These are phyloP conservation scores for Zoanthus gigantus DNA, from an alignment of 92 coral and sea anemone species.

Conservation along the genomic window DNA sequence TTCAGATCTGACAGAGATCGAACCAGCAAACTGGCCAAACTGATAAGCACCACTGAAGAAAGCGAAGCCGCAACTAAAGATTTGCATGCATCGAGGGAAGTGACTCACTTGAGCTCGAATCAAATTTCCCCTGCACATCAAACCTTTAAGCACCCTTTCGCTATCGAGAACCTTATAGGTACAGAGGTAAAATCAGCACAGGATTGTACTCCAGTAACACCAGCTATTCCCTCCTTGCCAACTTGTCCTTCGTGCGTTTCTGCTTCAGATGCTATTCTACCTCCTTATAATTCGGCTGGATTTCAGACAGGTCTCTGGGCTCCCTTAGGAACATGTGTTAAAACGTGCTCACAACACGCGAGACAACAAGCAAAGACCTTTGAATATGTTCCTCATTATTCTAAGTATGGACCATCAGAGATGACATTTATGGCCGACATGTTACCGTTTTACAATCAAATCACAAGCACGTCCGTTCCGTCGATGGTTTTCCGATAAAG, in stretches of 20 bases:
- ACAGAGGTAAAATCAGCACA: conserved; percentile 68
- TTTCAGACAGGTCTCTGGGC: conserved; percentile 81
- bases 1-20: conserved; percentile 94
- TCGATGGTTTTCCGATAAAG: conserved; percentile 69
- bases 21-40: conserved; percentile 71
- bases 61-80: conserved; percentile 23
- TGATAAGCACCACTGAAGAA: conserved; percentile 71
- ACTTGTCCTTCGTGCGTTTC: conserved; percentile 87
- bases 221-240: conserved; percentile 84
- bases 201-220: conserved; percentile 54
- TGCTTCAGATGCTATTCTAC: conserved; percentile 53
- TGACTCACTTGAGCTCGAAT: conserved; percentile 42
- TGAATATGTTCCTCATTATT: conserved; percentile 57
- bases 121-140: conserved; percentile 57
- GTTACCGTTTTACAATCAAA: conserved; percentile 65
- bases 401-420: conserved; percentile 67
- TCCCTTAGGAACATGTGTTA: conserved; percentile 75
- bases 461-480: conserved; percentile 55
- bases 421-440: conserved; percentile 64
- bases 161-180: conserved; percentile 95
- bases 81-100: conserved; percentile 39
- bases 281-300: conserved; percentile 43
- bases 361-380: conserved; percentile 60
- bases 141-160: conserved; percentile 93
- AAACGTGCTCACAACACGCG: conserved; percentile 83